Base-by-base conservation (phyloP, 2,888 invertebrate genomes). In the Drosophila pseudotakahashii region DNA sequence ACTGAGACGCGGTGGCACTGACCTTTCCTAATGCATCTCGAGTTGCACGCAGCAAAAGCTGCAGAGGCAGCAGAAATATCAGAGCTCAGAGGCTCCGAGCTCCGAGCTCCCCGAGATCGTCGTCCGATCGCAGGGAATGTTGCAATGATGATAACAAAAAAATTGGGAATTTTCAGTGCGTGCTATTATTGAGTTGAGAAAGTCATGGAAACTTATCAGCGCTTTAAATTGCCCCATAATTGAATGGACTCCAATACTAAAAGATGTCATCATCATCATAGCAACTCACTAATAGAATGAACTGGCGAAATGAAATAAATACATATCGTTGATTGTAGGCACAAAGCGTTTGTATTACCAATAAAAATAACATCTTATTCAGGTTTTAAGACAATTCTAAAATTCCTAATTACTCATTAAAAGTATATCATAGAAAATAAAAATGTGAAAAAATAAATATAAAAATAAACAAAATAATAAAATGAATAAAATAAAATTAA, bases 11-110 rank as follows among this genome's bases (percentile, higher is more conserved):
- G 14, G 14, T 87, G 84, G 89, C 84, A 85, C 84, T 85, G 84
- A 89, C 84, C 84, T 85, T 89, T 87, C 84, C 89, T 87, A 85
- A 85, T 84, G 84, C 82, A 79, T 71, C 79, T 76, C 77, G 73
- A 87, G 77, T 84, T 84, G 87, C 81, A 82, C 69, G 70, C 75
- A 73, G 77, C 72, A 42, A 23, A 19, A 61, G 69, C 41, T n/a
- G 36, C 51, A 50, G 26, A 48, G 30, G 41, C 32, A 58, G 50
- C 34, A 61, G 47, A 36, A 57, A 54, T 57, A 57, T 57, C 57
- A 55, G 36, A 54, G 57, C 37, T 50, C 23, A 23, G 23, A 23
- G 23, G 57, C 37, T 50, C 23, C 2, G 23, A 23, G 23, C 23
- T 23, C 23, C 23, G 23, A 23, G 23, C 26, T 26, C 26, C 66